Evolutionary conservation across 2,888 invertebrate species (phyloP), one percentile per base, ranked within the genome.

Genomic region (Hydraecia micacea): DNA sequence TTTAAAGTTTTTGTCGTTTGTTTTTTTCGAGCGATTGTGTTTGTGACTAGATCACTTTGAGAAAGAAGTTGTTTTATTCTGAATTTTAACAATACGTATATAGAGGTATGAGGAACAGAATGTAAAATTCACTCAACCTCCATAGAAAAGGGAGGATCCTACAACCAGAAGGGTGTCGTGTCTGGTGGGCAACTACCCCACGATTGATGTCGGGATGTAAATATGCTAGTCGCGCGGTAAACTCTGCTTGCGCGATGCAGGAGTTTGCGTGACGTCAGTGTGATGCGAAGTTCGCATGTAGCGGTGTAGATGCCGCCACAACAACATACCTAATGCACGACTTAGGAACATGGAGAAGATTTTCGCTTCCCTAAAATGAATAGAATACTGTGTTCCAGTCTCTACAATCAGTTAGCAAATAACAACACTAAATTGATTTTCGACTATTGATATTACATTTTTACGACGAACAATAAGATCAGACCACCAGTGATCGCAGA

Each of bases 381-480:
- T 67, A n/a, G n/a, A n/a, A n/a, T 32, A 32, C 32, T 39, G 13
- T 42, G 11, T 21, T 18, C 7, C 42, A 39, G 3, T 36, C 4
- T 36, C 8, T 58, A 18, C 46, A 46, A 66, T 28, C 39, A 46
- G 32, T 36, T 60, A 62, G 15, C 62, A 39, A 49, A 84, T 62
- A 25, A 67, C 32, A 39, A 78, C n/a, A 65, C 62, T 62, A 67
- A 83, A 83, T 80, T 21, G 46, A 8, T 55, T 55, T 77, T 18
- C 28, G 13, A 32, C 25, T 55, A 25, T 79, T 49, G n/a, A 55
- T 79, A 71, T 67, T 21, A 79, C 60, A 86, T 46, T 77, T 83
- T 84, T 83, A 84, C 67, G 73, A 73, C 32, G 0, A 7, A 42
- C 58, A 86, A 73, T 86, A 84, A 73, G 58, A 72, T 39, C 3